Evolutionary conservation across 2,113 vertebrate species (phyloP).

Genomic region (Hydropotes inermis): DNA sequence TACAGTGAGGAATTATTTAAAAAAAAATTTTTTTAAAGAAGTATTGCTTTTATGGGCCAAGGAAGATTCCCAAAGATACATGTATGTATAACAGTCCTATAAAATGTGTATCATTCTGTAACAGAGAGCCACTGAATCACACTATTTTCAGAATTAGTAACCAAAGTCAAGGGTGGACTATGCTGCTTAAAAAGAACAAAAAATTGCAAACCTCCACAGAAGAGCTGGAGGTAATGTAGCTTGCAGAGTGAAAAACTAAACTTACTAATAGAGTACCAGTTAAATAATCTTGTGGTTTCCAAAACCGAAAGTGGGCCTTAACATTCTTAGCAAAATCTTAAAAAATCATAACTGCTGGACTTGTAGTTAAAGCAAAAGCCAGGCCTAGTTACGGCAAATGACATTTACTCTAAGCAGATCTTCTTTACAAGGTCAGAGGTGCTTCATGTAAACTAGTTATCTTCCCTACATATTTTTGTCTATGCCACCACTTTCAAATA

Average conservation of each 20-base stretch:
- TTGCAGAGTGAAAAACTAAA: not conserved
- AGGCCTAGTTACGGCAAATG: not conserved
- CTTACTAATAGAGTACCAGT: not conserved
- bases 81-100: not conserved
- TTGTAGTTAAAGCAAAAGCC: not conserved
- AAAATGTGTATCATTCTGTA: not conserved
- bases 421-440: not conserved
- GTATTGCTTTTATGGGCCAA: not conserved
- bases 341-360: not conserved
- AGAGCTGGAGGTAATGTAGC: not conserved
- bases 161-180: not conserved
- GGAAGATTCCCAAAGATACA: not conserved
- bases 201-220: not conserved
- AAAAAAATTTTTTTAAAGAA: not conserved
- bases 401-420: not conserved
- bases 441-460: not conserved
- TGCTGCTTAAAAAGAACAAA: not conserved
- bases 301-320: not conserved
- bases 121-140: not conserved
- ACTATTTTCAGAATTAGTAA: not conserved
- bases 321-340: not conserved
- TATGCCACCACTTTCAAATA: not conserved
- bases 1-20: not conserved
- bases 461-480: not conserved
- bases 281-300: not conserved